Evolutionary conservation across 1,140 invertebrate genomes (phyloP).

Genomic region (Argopecten irradians): DNA sequence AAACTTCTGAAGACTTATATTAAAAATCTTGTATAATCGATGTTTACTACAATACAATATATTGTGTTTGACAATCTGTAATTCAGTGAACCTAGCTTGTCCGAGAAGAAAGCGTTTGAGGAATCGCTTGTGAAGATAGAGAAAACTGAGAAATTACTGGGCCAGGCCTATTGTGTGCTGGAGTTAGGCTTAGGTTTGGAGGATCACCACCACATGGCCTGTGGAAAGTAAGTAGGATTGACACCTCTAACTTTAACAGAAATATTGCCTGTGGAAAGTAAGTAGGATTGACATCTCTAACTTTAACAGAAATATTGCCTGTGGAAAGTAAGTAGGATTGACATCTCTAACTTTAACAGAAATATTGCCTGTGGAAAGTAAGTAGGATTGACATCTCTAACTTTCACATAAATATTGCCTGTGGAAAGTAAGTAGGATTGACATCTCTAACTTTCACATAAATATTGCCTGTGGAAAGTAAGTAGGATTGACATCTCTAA

Average conservation of each 20-base stretch:
- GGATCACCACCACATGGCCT: slow-evolving; percentile 75
- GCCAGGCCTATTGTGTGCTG: slow-evolving; percentile 73
- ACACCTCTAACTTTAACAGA: neutral
- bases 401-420: too few relatives aligned
- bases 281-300: neutral
- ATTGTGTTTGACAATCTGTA: too few relatives aligned
- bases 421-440: too few relatives aligned
- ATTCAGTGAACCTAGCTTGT: slow-evolving; percentile 72
- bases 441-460: too few relatives aligned
- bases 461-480: too few relatives aligned
- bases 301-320: neutral
- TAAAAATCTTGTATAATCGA: neutral
- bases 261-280: neutral
- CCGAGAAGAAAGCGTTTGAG: slow-evolving; percentile 72
- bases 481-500: too few relatives aligned
- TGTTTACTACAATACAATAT: neutral
- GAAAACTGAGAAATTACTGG: slow-evolving; percentile 70
- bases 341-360: too few relatives aligned
- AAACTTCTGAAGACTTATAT: neutral
- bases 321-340: too few relatives aligned
- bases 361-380: too few relatives aligned
- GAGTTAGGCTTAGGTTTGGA: slow-evolving; percentile 74
- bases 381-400: too few relatives aligned
- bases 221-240: slow-evolving; percentile 71
- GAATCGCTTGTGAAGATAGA: slow-evolving; percentile 68